phyloP scores from a whole-genome alignment of 2,888 invertebrate genomes.

The Creontiades dilutus region DNA sequence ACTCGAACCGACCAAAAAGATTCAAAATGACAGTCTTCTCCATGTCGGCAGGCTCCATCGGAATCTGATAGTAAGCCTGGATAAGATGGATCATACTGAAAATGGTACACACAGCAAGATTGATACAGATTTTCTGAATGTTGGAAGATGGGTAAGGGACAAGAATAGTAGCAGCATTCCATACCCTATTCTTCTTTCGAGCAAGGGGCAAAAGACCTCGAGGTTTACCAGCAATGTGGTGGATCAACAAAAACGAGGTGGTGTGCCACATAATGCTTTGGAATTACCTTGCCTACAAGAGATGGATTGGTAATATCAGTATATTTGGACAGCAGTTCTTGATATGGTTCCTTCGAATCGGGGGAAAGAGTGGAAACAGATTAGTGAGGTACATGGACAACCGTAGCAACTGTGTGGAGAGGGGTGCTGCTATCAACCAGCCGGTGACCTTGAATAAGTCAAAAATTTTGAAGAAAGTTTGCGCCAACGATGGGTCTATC shows the following conservation, averaged over 20 bases:
- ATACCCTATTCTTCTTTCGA: too few relatives aligned
- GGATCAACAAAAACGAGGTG: neutral
- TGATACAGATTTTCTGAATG: too few relatives aligned
- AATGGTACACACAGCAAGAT: constrained; percentile 68
- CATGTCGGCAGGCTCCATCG: neutral
- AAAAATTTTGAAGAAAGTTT: neutral
- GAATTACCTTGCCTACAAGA: constrained; percentile 4
- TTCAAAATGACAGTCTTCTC: constrained; percentile 74
- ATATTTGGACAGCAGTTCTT: neutral
- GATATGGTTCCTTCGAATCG: neutral
- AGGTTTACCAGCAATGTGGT: too few relatives aligned
- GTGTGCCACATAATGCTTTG: neutral
- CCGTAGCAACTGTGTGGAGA: neutral
- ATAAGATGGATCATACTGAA: constrained; percentile 68
- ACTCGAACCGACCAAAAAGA: constrained; percentile 55
- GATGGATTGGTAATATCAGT: neutral
- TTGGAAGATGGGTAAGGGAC: too few relatives aligned
- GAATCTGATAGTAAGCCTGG: constrained; percentile 59
- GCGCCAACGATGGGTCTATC: neutral
- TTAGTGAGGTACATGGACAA: neutral
- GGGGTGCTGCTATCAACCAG: neutral
- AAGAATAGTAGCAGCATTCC: too few relatives aligned
- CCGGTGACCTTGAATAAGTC: neutral
- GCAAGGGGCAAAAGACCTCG: too few relatives aligned
- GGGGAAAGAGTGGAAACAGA: neutral